Evolutionary conservation across 2,888 invertebrate genomes (phyloP), one percentile per base, ranked within the genome.

Genomic region (Cristatella mucedo): DNA sequence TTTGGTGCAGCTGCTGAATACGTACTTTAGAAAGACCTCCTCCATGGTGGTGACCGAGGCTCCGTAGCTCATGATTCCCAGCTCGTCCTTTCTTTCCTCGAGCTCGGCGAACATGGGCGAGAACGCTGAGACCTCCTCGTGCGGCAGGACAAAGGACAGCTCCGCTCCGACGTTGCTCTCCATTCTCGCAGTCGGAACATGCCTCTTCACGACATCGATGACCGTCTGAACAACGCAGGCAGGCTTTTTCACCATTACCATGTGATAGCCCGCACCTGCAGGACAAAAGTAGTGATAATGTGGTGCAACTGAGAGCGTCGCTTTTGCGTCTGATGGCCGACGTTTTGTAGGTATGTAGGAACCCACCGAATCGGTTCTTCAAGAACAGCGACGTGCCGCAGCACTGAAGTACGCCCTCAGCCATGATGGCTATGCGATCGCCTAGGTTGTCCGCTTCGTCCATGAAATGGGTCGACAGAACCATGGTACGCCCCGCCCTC

Each of bases 371-470:
- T 59, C 77, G 76, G 51, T 77, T 77, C 61, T 85, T 85, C 16
- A 85, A 70, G 50, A 68, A 71, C 49, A 70, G 53, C 3, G 82
- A 78, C 0, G 80, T 77, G 2, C 84, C 84, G 45, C 77, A 75
- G 54, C 83, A 83, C 55, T 80, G 78, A 29, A 84, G 66, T 31
- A 74, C 73, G 1, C 85, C 85, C 36, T 75, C 74, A 2, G 82
- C 76, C 80, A 85, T 80, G 41, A 85, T 84, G 3, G 82, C 84
- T 48, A 85, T 82, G 22, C 83, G 71, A 64, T 85, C 84, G 1
- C 83, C 84, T 2, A 84, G 70, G 33, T 80, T 71, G 63, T 85
- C 85, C 1, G 85, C 84, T 66, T 85, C 85, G 55, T 85, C 84
- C 83, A 85, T 84, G 58, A 82, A 83, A 63, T 85, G 63, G 9